A percentile compares a stretch with the other conserved stretches of the same genome.
Conservation (phyloP, 2,797 vertebrate species). For the Emydoidea blandingii region DNA sequence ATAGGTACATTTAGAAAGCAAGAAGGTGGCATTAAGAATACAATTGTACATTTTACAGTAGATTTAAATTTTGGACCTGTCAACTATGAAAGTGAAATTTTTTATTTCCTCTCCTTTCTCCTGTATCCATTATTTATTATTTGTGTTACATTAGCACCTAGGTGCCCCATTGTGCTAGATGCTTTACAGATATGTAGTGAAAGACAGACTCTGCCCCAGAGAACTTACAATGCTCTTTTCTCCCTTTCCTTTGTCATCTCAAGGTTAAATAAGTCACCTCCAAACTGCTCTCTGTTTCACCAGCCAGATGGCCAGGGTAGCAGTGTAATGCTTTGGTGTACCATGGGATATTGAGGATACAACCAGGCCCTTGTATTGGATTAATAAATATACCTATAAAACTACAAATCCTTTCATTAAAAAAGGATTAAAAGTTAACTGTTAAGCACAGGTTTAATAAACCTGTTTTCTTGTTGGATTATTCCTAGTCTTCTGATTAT, state of each 20-base stretch:
- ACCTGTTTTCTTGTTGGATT: background rate
- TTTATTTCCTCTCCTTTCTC: background rate
- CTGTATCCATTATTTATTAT: background rate
- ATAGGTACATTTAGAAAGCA: background rate
- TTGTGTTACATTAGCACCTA: background rate
- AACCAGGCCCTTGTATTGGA: background rate
- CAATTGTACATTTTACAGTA: conserved; percentile 30
- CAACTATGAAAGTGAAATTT: background rate
- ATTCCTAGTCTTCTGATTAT: background rate
- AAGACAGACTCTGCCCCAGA: background rate
- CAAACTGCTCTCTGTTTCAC: background rate
- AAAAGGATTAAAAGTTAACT: background rate
- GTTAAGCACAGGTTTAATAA: background rate
- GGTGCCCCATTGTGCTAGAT: background rate
- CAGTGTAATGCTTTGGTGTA: background rate
- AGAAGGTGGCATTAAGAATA: background rate
- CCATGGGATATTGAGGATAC: background rate
- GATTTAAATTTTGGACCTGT: background rate
- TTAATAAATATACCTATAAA: background rate
- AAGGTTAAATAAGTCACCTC: background rate
- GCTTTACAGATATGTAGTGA: background rate
- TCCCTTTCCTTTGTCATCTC: background rate
- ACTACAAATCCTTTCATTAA: background rate
- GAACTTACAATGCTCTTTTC: background rate
- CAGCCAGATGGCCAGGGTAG: background rate